Evolutionary conservation across 2,113 vertebrate species (phyloP), one percentile per base, ranked within the genome.

Genomic region (Ursus arctos): DNA sequence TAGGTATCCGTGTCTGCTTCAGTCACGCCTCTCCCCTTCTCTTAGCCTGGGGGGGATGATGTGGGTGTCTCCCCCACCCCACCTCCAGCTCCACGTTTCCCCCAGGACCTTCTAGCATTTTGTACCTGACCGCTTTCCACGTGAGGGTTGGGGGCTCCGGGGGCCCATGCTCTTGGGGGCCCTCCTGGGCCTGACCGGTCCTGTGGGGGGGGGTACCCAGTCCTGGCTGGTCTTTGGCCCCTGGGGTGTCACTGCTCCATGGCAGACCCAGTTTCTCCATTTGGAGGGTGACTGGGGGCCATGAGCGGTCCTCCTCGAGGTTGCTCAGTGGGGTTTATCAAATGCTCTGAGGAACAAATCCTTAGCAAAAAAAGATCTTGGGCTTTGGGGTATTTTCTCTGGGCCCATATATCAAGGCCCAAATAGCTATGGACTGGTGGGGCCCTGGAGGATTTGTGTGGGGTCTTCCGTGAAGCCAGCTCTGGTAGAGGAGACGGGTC

Each of bases 181-280:
- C 43, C 3, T 26, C 40, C 15, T 31, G 6, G 18, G 15, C 33
- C 88, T 90, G 67, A 79, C 19, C 21, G 0, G 61, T 59, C 4
- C 51, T 55, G 0, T 55, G 40, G 57, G 4, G 63, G 63, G 15
- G 15, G 28, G 4, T 5, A 21, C 86, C n/a, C 2, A 2, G 13
- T 24, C 6, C 16, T 81, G 57, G 49, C 72, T 82, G 86, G 33
- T 82, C 57, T 89, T 77, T 43, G 28, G n/a, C 19, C 65, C 19
- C 11, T 10, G 0, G 26, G 12, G 33, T 40, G 49, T 3, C n/a
- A 4, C 40, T 18, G 9, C 9, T 2, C 43, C 2, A 1, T 11
- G 53, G n/a, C 31, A 9, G 31, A 9, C 57, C 85, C 77, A 3
- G 3, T 53, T 92, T 82, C 72, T 80, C 24, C 36, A 14, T 84